Conservation (phyloP, 2,113 vertebrate genomes). For the Nycticryphes semicollaris region DNA sequence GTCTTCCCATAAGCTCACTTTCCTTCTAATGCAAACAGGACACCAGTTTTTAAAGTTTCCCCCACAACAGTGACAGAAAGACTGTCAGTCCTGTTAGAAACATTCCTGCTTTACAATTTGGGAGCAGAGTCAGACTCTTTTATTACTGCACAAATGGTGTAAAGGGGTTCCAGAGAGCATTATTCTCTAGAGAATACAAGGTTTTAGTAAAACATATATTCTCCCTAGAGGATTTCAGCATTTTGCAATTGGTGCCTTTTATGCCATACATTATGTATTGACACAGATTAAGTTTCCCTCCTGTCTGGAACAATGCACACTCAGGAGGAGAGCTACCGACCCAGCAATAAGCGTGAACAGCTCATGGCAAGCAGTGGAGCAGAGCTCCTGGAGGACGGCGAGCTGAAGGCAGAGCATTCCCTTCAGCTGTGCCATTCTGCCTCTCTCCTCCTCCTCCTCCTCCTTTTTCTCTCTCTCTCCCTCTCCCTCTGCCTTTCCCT, state of each 20-base stretch:
- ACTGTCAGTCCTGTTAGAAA: background rate
- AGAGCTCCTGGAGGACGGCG: conserved; percentile 15
- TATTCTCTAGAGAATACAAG: background rate
- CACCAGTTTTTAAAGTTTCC: background rate
- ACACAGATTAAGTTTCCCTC: conserved; percentile 73
- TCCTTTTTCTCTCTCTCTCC: background rate
- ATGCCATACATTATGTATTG: conserved; percentile 61
- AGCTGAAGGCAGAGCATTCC: background rate
- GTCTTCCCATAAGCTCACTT: background rate
- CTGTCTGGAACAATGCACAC: conserved; percentile 63
- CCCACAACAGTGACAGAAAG: background rate
- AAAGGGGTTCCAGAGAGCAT: background rate
- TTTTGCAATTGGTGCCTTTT: conserved; percentile 42
- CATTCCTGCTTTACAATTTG: background rate
- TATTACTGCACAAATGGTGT: background rate
- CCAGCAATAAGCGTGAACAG: background rate
- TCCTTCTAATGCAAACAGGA: background rate
- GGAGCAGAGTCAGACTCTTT: background rate
- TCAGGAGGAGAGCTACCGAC: conserved; percentile 65
- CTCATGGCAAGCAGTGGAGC: background rate
- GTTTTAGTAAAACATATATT: background rate
- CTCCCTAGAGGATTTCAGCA: conserved; percentile 9
- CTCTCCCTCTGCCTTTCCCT: background rate
- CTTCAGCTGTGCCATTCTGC: background rate
- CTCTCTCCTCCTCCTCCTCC: conserved; percentile 36